Percentiles rank a stretch among this genome's conserved stretches.
phyloP scores from a whole-genome alignment of 2,113 vertebrate species.

The Ochotona princeps region DNA sequence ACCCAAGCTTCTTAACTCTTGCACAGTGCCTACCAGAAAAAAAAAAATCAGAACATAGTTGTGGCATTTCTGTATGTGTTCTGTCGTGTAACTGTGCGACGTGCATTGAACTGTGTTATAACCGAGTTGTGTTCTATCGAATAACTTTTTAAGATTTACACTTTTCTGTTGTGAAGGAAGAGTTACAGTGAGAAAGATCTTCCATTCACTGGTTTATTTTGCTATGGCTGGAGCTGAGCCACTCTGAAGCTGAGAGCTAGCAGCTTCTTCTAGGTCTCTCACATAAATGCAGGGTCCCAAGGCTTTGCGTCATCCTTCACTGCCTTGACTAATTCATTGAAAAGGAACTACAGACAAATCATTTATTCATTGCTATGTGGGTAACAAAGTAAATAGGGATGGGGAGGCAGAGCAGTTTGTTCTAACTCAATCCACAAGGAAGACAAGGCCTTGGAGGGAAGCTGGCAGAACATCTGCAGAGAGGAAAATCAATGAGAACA shows the following conservation, averaged over 20 bases:
- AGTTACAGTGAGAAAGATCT: no score
- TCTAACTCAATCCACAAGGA: constrained; percentile 46
- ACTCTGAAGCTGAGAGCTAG: no score
- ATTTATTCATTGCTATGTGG: not conserved
- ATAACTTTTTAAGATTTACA: no score
- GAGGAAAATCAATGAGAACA: constrained; percentile 69
- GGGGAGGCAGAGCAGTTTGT: constrained; percentile 25
- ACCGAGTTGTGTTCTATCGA: no score
- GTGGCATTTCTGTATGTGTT: not conserved
- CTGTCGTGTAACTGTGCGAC: not conserved
- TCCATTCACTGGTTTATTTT: no score
- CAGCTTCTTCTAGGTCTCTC: no score
- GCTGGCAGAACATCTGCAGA: not conserved
- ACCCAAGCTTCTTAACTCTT: not conserved
- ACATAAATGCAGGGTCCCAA: no score
- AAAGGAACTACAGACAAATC: not conserved
- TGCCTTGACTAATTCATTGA: not conserved
- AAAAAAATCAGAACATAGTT: not conserved
- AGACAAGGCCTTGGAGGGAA: not conserved
- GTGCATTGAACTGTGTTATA: no score
- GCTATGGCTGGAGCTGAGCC: no score
- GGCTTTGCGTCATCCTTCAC: not conserved
- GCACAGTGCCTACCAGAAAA: not conserved
- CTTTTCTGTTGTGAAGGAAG: no score
- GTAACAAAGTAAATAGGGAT: constrained; percentile 18